phyloP scores from a whole-genome alignment of 2,113 vertebrate species.

The Lycaon pictus region DNA sequence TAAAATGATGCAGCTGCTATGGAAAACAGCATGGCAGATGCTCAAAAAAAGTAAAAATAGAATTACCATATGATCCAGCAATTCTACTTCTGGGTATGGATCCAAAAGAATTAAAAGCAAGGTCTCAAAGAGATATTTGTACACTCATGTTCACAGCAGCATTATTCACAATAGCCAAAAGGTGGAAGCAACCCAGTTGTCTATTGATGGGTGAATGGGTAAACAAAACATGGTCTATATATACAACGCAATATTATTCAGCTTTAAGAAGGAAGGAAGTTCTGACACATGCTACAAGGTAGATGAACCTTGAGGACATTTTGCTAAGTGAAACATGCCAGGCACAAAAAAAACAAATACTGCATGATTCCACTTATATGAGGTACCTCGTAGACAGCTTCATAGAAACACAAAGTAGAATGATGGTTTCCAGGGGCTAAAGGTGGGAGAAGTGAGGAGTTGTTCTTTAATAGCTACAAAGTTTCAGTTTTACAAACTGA shows the following conservation, averaged over 20 bases:
- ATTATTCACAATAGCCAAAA: neutral
- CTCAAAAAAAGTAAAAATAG: neutral
- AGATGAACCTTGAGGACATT: neutral
- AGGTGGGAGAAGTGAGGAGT: neutral
- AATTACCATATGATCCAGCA: neutral
- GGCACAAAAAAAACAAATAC: neutral
- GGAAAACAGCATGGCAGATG: neutral
- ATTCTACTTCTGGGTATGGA: neutral
- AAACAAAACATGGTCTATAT: neutral
- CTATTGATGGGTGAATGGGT: too few species aligned
- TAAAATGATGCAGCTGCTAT: neutral
- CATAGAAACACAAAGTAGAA: neutral
- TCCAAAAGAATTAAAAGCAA: neutral
- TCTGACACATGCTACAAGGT: neutral
- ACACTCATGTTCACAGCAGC: neutral
- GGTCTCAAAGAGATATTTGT: neutral
- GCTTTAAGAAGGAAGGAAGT: neutral
- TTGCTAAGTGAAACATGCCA: neutral
- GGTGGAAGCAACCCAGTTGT: neutral
- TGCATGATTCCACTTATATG: neutral
- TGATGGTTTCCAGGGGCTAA: neutral
- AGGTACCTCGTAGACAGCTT: neutral
- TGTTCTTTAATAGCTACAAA: neutral
- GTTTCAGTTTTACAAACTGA: neutral
- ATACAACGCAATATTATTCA: neutral